A percentile compares a stretch with the other conserved stretches of the same genome.
Conservation (phyloP, 2,888 invertebrate genomes). For the Gisinianus flammeolus region DNA sequence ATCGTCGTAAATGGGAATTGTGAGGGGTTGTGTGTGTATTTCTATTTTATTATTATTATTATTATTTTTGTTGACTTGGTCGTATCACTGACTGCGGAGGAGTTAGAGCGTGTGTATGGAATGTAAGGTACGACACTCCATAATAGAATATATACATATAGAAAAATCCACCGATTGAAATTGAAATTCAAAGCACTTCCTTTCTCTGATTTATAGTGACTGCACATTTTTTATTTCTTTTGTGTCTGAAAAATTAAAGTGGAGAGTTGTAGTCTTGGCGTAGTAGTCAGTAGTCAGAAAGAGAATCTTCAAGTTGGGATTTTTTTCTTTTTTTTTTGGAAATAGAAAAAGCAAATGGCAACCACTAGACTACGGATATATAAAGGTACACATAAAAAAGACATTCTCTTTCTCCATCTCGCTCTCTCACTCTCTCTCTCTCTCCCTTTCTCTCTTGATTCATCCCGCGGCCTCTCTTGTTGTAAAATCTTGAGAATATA, state of each 20-base stretch:
- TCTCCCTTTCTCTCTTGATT: background rate
- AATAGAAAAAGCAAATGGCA: background rate
- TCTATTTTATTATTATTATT: too few species aligned
- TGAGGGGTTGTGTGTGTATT: too few species aligned
- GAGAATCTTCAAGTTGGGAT: background rate
- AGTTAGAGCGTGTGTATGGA: too few species aligned
- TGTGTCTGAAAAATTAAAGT: background rate
- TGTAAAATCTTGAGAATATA: background rate
- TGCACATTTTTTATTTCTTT: background rate
- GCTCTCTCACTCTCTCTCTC: background rate
- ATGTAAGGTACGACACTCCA: too few species aligned
- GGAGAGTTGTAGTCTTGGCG: background rate
- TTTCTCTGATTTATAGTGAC: background rate
- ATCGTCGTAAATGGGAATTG: background rate
- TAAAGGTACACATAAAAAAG: background rate
- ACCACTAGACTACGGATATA: background rate
- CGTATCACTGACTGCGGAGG: too few species aligned
- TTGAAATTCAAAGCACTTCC: background rate
- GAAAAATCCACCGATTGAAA: background rate
- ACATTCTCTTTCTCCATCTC: background rate
- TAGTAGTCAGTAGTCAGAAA: background rate
- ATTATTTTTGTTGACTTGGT: too few species aligned
- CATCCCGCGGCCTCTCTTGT: background rate
- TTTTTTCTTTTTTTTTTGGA: too few species aligned
- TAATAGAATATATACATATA: too few species aligned